Conservation (phyloP, 2,888 invertebrate species). For the Nomada goodeniana region DNA sequence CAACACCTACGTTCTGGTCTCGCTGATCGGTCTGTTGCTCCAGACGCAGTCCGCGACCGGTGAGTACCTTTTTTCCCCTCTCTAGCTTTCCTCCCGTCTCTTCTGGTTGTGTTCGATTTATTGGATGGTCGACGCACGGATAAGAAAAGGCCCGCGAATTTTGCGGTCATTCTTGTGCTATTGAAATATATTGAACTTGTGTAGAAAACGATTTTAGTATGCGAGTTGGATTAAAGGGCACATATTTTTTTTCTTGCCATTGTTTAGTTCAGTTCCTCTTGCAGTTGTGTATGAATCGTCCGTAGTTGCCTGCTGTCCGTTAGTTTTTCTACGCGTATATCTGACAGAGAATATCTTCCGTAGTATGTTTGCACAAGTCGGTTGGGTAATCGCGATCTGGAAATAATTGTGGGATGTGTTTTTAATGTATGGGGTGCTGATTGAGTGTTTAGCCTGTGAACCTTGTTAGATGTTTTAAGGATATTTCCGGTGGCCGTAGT, state of each 20-base stretch:
- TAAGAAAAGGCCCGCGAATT: too few relatives aligned
- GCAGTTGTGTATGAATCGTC: too few relatives aligned
- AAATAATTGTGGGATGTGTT: not conserved
- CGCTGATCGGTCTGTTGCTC: slow-evolving; percentile 75
- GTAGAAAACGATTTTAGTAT: too few relatives aligned
- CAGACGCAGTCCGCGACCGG: slow-evolving; percentile 78
- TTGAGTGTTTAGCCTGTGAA: slow-evolving; percentile 8
- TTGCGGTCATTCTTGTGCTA: too few relatives aligned
- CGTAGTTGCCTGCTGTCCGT: not conserved
- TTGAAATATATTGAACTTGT: too few relatives aligned
- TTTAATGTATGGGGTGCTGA: not conserved
- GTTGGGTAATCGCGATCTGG: not conserved
- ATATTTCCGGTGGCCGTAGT: not conserved
- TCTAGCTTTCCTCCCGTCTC: not conserved
- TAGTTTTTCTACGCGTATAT: not conserved
- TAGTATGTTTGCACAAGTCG: not conserved
- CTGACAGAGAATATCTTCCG: not conserved
- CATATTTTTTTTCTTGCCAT: too few relatives aligned
- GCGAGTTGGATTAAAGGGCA: too few relatives aligned
- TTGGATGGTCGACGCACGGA: not conserved
- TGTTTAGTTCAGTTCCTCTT: too few relatives aligned
- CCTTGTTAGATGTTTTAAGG: not conserved
- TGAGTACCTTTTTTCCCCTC: slow-evolving; percentile 61
- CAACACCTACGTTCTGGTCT: slow-evolving; percentile 75
- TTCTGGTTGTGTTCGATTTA: not conserved